Conservation (phyloP, 2,888 invertebrate species). For the Leucophora obtusa region DNA sequence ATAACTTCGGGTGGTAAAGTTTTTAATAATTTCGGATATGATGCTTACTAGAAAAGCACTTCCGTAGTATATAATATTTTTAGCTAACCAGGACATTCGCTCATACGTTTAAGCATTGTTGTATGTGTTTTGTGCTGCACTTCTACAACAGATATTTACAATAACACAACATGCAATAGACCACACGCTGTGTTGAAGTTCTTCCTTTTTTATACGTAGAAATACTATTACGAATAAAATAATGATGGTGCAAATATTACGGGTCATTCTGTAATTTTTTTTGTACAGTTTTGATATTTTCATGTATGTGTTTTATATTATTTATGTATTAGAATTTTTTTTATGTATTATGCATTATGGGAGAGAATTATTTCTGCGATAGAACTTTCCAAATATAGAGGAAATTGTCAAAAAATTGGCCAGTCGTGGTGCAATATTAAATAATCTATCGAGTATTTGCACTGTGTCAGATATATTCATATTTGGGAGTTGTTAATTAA, state of each 20-base stretch:
- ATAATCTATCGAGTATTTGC: no score
- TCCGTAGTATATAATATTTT: conserved; percentile 27
- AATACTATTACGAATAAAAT: conserved; percentile 34
- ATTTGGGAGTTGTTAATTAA: no score
- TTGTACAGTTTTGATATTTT: neutral
- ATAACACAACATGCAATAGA: conserved; percentile 48
- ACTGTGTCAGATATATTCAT: no score
- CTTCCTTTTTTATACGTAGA: conserved; percentile 6
- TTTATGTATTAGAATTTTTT: neutral
- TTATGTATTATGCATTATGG: conserved; percentile 8
- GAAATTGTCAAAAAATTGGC: no score
- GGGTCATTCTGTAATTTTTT: conserved; percentile 50
- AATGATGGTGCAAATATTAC: conserved; percentile 57
- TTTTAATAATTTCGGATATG: conserved; percentile 33
- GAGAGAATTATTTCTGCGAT: no score
- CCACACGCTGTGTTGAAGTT: conserved; percentile 48
- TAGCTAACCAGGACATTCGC: neutral
- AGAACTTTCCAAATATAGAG: no score
- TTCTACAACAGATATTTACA: conserved; percentile 26
- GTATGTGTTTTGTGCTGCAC: neutral
- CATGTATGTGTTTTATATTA: neutral
- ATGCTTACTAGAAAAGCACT: conserved; percentile 34
- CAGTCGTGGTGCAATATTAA: no score
- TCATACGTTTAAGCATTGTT: neutral
- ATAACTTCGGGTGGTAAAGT: conserved; percentile 49